These are phyloP conservation scores for Echinometra lucunter DNA, from an alignment of 53 echinoderm and acorn worm species.

Conservation along the genomic window DNA sequence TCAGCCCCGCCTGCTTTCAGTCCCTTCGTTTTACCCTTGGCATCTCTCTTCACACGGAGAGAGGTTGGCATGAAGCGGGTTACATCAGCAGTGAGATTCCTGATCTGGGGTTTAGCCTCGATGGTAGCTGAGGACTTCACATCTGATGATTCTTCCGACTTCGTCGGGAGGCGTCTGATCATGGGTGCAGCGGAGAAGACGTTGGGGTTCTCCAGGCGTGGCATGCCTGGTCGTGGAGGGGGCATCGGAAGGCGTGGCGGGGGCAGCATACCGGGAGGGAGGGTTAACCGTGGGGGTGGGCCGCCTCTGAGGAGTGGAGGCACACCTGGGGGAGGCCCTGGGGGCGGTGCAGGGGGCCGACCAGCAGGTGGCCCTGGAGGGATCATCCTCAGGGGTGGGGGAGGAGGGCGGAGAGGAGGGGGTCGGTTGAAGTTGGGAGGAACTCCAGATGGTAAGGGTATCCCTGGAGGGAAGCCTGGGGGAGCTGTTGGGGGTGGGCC, in stretches of 20 bases:
- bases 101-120: constrained; percentile 94
- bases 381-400: constrained; percentile 86
- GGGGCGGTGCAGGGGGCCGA: constrained; percentile 88
- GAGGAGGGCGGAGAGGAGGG: constrained; percentile 78
- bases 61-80: constrained; percentile 94
- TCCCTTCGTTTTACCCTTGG: constrained; percentile 77
- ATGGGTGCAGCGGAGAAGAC: constrained; percentile 96
- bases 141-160: constrained; percentile 77
- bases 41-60: constrained; percentile 85
- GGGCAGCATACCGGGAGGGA: constrained; percentile 77
- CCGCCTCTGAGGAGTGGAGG: constrained; percentile 82
- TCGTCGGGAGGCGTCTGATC: constrained; percentile 81
- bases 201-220: constrained; percentile 88
- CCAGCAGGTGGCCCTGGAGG: constrained; percentile 94
- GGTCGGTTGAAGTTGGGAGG: constrained; percentile 77
- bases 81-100: constrained; percentile 96
- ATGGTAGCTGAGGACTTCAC: constrained; percentile 92
- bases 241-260: constrained; percentile 67
- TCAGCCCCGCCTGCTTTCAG: constrained; percentile 55
- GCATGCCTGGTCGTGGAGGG: constrained; percentile 53
- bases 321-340: constrained; percentile 94
- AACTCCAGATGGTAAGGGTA: constrained; percentile 58
- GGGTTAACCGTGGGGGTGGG: constrained; percentile 61
- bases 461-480: constrained; percentile 85
- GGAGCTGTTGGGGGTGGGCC: constrained; percentile 91